Percentiles rank a stretch among this genome's conserved stretches.
Conservation (phyloP, 2,888 invertebrate genomes). For the Dicycla oo region DNA sequence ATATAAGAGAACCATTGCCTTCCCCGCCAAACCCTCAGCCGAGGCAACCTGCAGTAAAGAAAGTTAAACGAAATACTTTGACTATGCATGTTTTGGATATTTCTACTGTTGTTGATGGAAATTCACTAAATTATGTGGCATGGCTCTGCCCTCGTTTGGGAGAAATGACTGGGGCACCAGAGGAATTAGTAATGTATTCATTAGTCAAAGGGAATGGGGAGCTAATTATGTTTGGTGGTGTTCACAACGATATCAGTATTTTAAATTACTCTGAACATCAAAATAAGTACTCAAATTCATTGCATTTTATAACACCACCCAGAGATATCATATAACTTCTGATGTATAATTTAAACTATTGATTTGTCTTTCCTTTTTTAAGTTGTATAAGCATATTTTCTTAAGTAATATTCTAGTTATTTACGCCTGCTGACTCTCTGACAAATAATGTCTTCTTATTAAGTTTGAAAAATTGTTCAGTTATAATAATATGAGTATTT, state of each 20-base stretch:
- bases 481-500: slow-evolving; percentile 33
- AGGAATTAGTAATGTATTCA: slow-evolving; percentile 97
- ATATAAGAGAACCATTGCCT: slow-evolving; percentile 80
- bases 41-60: slow-evolving; percentile 88
- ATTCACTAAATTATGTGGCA: slow-evolving; percentile 91
- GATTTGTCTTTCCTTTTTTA: slow-evolving; percentile 39
- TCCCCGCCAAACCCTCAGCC: slow-evolving; percentile 78
- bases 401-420: slow-evolving; percentile 54
- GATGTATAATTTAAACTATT: slow-evolving; percentile 28
- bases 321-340: slow-evolving; percentile 91
- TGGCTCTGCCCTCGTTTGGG: slow-evolving; percentile 93
- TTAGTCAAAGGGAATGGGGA: slow-evolving; percentile 97
- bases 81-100: slow-evolving; percentile 97
- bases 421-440: slow-evolving; percentile 47
- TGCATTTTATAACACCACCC: slow-evolving; percentile 94
- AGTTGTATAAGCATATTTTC: slow-evolving; percentile 40
- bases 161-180: slow-evolving; percentile 93
- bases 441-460: slow-evolving; percentile 42
- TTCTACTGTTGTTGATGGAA: slow-evolving; percentile 92
- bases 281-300: slow-evolving; percentile 93
- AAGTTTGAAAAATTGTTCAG: slow-evolving; percentile 51
- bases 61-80: slow-evolving; percentile 92
- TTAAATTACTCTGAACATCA: slow-evolving; percentile 91
- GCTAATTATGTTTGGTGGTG: slow-evolving; percentile 98
- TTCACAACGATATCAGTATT: slow-evolving; percentile 94